A percentile compares a stretch with the other conserved stretches of the same genome.
These are phyloP conservation scores for Drosophila planitibia DNA, from an alignment of 2,888 invertebrate species.

Conservation along the genomic window DNA sequence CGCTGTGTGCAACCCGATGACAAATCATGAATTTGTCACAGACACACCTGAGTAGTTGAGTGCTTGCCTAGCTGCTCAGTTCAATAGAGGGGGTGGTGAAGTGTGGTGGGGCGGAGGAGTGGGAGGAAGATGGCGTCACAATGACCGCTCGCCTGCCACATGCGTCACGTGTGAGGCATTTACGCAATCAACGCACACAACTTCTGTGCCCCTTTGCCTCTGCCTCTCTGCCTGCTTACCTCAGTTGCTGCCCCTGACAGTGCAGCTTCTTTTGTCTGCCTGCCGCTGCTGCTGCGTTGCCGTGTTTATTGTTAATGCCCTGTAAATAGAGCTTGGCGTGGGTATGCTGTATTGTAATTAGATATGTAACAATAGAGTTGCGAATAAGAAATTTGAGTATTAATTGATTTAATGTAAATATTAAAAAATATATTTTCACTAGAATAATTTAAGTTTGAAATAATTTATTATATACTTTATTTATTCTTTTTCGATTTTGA, in stretches of 20 bases:
- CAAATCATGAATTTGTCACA: slow-evolving; percentile 73
- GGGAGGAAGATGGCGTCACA: slow-evolving; percentile 19
- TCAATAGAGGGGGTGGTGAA: no score
- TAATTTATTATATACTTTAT: no score
- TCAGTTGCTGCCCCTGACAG: slow-evolving; percentile 30
- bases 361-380: not conserved
- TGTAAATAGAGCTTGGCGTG: not conserved
- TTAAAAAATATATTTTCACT: no score
- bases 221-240: slow-evolving; percentile 8
- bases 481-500: no score
- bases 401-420: no score
- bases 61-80: not conserved
- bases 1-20: slow-evolving; percentile 45
- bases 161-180: slow-evolving; percentile 70
- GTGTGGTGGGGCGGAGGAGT: not conserved
- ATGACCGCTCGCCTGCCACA: slow-evolving; percentile 53
- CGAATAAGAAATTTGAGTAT: no score
- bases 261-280: slow-evolving; percentile 34
- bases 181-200: slow-evolving; percentile 58
- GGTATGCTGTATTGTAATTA: not conserved
- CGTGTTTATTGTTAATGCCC: slow-evolving; percentile 29
- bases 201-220: not conserved
- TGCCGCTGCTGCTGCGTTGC: not conserved
- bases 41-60: slow-evolving; percentile 13
- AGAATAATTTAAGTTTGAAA: no score